Evolutionary conservation across 2,797 vertebrate species (phyloP).

Genomic region (Trachops cirrhosus): DNA sequence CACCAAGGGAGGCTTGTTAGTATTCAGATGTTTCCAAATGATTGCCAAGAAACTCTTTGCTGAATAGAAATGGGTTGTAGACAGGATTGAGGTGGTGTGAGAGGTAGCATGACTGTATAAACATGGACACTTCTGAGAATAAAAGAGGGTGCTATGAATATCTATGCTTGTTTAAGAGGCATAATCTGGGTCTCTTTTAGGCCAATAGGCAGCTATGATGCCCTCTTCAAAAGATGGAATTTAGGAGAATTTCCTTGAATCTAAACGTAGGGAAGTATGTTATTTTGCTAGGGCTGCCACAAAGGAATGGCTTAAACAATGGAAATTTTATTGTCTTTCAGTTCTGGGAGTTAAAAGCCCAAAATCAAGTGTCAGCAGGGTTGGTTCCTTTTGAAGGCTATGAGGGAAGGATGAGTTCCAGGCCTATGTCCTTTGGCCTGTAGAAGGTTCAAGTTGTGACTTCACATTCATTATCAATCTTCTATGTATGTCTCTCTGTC

Average conservation of each 20-base stretch:
- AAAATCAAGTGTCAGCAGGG: background rate
- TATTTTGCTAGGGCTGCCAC: background rate
- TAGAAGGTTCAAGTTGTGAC: background rate
- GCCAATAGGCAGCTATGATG: background rate
- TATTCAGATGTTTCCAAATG: background rate
- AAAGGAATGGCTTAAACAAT: background rate
- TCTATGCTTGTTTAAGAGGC: background rate
- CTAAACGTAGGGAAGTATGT: background rate
- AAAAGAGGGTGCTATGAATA: background rate
- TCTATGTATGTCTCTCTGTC: background rate
- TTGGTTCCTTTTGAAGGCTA: background rate
- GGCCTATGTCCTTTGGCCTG: background rate
- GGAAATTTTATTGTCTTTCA: background rate
- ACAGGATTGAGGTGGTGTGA: background rate
- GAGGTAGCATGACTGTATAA: background rate
- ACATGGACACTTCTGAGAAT: background rate
- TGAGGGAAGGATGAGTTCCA: background rate
- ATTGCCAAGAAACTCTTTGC: background rate
- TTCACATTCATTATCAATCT: background rate
- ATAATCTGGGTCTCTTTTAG: background rate
- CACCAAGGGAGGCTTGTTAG: background rate
- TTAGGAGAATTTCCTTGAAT: background rate
- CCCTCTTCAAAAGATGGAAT: background rate
- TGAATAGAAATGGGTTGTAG: background rate
- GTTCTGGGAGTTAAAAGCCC: background rate